phyloP scores from a whole-genome alignment of 1,140 invertebrate genomes.

The Nasonia giraulti region DNA sequence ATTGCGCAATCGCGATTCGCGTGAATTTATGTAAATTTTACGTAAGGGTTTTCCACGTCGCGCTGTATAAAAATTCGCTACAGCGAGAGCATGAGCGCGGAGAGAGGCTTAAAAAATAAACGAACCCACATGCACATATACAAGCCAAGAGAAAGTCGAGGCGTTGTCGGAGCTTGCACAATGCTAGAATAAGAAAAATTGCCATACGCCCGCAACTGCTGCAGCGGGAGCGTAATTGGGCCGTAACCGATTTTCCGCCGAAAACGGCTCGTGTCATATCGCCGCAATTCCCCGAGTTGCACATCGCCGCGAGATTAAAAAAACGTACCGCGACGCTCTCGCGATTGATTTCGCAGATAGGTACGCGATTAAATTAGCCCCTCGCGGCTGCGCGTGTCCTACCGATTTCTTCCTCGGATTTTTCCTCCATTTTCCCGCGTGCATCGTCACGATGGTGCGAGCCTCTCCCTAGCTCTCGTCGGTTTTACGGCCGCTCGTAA shows the following conservation, averaged over 20 bases:
- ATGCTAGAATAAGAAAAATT: conserved; percentile 7
- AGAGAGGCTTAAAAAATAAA: conserved; percentile 7
- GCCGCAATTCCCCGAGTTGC: too few relatives aligned
- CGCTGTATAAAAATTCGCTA: not conserved
- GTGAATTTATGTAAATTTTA: conserved; percentile 45
- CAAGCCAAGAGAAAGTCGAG: conserved; percentile 17
- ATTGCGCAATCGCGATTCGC: conserved; percentile 10
- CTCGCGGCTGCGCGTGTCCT: not conserved
- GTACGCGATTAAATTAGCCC: conserved; percentile 33
- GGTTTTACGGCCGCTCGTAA: conserved; percentile 41
- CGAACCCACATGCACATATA: not conserved
- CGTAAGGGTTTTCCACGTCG: conserved; percentile 15
- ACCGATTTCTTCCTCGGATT: not conserved
- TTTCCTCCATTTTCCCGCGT: conserved; percentile 24
- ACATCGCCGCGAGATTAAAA: too few relatives aligned
- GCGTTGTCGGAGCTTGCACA: not conserved
- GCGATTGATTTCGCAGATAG: conserved; percentile 38
- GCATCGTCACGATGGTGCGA: not conserved
- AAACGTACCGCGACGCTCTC: too few relatives aligned
- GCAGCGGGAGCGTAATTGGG: not conserved
- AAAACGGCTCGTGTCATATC: too few relatives aligned
- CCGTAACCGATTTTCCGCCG: too few relatives aligned
- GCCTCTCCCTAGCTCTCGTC: not conserved
- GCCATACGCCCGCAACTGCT: too few relatives aligned
- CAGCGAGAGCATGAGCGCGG: not conserved